Evolutionary conservation across 2,888 invertebrate species (phyloP).

Genomic region (Mesorhabditis sp.): DNA sequence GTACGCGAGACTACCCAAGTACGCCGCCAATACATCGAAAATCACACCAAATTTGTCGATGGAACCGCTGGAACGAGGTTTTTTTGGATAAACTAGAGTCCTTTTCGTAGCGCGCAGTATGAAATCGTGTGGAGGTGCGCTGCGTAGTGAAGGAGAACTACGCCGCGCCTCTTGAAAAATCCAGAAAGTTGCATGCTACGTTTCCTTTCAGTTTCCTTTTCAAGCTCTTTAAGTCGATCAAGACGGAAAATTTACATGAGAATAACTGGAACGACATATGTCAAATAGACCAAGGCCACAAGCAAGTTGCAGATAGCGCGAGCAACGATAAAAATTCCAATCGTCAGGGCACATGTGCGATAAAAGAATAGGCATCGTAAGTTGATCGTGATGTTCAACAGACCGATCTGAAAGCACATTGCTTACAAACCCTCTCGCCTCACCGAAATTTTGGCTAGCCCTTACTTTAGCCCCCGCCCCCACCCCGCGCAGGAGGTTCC

Average conservation of each 20-base stretch:
- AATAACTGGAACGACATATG: background rate
- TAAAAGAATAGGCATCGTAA: background rate
- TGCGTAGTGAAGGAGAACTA: too few species aligned
- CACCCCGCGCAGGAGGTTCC: too few species aligned
- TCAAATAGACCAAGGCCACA: background rate
- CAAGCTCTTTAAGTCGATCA: too few species aligned
- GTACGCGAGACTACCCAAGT: background rate
- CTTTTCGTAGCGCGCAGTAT: background rate
- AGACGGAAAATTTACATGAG: background rate
- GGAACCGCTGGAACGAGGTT: background rate
- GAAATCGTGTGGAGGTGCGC: too few species aligned
- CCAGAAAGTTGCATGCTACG: too few species aligned
- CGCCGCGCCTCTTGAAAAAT: too few species aligned
- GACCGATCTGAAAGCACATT: background rate
- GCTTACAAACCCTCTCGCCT: too few species aligned
- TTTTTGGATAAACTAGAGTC: background rate
- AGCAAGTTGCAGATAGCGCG: background rate
- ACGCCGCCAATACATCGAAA: background rate
- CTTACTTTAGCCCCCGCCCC: too few species aligned
- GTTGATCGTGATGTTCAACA: background rate
- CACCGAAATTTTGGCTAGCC: too few species aligned
- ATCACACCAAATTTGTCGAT: background rate
- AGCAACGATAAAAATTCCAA: background rate
- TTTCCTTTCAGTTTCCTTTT: too few species aligned
- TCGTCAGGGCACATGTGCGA: background rate